Conservation (phyloP, 2,113 vertebrate genomes). For the Hipposideros armiger region DNA sequence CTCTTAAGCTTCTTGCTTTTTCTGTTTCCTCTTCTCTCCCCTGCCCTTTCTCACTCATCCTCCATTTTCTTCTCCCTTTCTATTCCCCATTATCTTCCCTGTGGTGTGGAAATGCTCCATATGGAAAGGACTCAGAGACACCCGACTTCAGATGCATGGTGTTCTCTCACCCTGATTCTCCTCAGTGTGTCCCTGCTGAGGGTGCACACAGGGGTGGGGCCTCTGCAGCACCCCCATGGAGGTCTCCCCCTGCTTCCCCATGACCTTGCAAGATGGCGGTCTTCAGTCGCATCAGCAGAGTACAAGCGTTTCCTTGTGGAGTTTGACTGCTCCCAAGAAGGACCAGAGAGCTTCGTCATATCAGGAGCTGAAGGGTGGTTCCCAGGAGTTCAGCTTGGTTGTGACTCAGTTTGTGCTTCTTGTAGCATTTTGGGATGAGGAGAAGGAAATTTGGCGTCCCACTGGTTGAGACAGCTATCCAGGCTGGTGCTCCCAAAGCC, state of each 20-base stretch:
- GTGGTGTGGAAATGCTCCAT: not conserved
- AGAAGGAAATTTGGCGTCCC: not conserved
- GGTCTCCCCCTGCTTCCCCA: not conserved
- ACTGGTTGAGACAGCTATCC: not conserved
- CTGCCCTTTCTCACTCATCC: not conserved
- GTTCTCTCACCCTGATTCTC: not conserved
- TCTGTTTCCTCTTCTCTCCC: not conserved
- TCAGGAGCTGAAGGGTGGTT: not conserved
- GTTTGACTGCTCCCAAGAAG: not conserved
- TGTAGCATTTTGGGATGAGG: not conserved
- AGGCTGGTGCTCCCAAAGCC: not conserved
- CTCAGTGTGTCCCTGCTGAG: not conserved
- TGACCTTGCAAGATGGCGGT: not conserved
- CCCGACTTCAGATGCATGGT: not conserved
- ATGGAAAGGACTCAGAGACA: not conserved
- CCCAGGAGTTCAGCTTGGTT: not conserved
- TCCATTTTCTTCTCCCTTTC: not conserved
- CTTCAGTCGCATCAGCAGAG: not conserved
- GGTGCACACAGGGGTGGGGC: rapidly evolving
- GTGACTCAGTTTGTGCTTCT: not conserved
- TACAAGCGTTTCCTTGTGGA: not conserved
- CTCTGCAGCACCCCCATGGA: not conserved
- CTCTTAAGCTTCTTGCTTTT: slow-evolving; percentile 14
- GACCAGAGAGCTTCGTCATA: not conserved
- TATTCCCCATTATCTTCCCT: not conserved